Conservation (phyloP, 2,888 invertebrate species). For the Hyles lineata region DNA sequence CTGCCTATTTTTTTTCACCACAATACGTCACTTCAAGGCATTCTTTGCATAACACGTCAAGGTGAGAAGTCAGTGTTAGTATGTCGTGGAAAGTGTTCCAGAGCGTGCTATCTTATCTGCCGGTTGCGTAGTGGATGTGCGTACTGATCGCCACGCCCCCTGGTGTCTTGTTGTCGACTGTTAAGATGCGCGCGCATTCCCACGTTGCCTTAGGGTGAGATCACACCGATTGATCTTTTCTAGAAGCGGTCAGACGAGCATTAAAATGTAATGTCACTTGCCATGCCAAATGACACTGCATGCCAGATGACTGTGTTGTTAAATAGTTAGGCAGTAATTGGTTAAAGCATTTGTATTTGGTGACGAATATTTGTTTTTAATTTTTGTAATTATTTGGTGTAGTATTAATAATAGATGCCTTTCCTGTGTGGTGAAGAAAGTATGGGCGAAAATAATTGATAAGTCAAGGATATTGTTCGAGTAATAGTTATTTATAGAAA, state of each 20-base stretch:
- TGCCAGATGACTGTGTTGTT: no score
- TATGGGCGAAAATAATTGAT: no score
- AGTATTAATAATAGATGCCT: no score
- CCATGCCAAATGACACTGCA: not conserved
- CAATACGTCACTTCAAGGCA: no score
- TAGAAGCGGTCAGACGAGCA: constrained; percentile 31
- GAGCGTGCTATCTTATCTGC: constrained; percentile 55
- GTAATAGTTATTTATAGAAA: no score
- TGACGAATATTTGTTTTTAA: no score
- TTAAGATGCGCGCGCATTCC: constrained; percentile 79
- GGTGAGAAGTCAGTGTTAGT: not conserved
- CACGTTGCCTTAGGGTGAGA: constrained; percentile 64
- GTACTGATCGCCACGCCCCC: constrained; percentile 77
- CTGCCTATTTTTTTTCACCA: no score
- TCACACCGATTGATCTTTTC: constrained; percentile 55
- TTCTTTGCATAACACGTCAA: not conserved
- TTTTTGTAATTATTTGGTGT: no score
- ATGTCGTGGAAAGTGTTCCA: not conserved
- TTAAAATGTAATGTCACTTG: not conserved
- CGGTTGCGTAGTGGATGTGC: constrained; percentile 74
- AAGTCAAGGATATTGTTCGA: no score
- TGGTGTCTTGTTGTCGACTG: constrained; percentile 63
- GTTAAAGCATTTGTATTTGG: no score
- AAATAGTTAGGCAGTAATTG: no score
- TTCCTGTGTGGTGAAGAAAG: no score